These are phyloP conservation scores for Chelmon rostratus DNA, from an alignment of 2,797 vertebrate species.

Conservation along the genomic window DNA sequence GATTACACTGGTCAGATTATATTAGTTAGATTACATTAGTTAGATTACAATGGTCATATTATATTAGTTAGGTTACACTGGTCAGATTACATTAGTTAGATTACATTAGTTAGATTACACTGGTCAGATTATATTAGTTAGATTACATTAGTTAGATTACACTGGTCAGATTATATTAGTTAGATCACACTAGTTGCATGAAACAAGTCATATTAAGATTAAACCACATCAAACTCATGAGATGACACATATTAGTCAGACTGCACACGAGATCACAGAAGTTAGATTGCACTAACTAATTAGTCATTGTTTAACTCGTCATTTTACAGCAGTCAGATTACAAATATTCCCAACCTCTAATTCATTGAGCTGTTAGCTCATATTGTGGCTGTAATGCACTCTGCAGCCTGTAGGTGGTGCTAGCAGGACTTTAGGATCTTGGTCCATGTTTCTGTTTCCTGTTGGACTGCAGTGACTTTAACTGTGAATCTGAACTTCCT, in stretches of 20 bases:
- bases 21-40: background rate
- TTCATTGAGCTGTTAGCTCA: background rate
- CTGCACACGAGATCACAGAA: too few relatives aligned
- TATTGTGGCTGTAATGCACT: background rate
- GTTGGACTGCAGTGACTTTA: slow-evolving; percentile 8
- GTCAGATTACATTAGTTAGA: too few relatives aligned
- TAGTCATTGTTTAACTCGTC: too few relatives aligned
- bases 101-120: background rate
- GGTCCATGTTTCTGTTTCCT: background rate
- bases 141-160: too few relatives aligned
- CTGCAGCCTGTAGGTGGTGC: background rate
- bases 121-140: too few relatives aligned
- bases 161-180: too few relatives aligned
- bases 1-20: too few relatives aligned
- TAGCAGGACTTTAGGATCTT: background rate
- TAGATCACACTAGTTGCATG: too few relatives aligned
- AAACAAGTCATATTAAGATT: too few relatives aligned
- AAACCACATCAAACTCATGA: background rate
- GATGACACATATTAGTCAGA: too few relatives aligned
- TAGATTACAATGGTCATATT: background rate
- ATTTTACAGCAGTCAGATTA: background rate
- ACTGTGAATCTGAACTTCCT: slow-evolving; percentile 29
- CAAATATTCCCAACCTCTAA: background rate
- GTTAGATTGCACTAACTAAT: too few relatives aligned
- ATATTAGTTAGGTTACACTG: background rate